These are phyloP conservation scores for Caenorhabditis inopinata DNA, from an alignment of 1,140 invertebrate species.

Conservation along the genomic window DNA sequence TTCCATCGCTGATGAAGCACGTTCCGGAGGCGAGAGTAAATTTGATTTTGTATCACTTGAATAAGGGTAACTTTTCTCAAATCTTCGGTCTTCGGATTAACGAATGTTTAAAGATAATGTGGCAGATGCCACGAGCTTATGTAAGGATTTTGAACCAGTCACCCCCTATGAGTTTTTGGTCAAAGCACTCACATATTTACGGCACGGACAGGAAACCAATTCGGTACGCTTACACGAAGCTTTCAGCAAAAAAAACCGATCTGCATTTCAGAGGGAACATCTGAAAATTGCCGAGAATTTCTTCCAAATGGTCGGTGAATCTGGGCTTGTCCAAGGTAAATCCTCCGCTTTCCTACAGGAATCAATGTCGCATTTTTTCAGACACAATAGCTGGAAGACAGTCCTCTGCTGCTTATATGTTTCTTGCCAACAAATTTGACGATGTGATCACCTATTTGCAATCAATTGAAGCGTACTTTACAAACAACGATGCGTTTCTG, in stretches of 20 bases:
- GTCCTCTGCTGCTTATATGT: conserved; percentile 95
- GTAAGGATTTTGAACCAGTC: conserved; percentile 76
- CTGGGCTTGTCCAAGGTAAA: conserved; percentile 79
- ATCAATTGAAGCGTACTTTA: conserved; percentile 76
- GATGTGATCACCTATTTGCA: conserved; percentile 73
- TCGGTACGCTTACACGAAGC: background rate
- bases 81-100: no score
- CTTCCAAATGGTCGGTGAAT: conserved; percentile 91
- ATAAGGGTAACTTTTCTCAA: conserved; percentile 72
- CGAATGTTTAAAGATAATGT: conserved; percentile 77
- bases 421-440: conserved; percentile 88
- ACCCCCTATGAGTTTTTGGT: conserved; percentile 94
- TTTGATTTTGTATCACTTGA: conserved; percentile 89
- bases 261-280: conserved; percentile 78
- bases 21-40: conserved; percentile 94
- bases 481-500: conserved; percentile 93
- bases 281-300: conserved; percentile 92
- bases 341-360: conserved; percentile 69
- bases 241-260: no score
- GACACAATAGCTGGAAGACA: conserved; percentile 78
- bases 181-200: conserved; percentile 73
- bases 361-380: conserved; percentile 47
- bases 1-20: conserved; percentile 87
- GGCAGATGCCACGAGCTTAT: conserved; percentile 82
- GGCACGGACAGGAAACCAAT: conserved; percentile 30